These are phyloP conservation scores for Drosophila kikkawai DNA, from an alignment of 1,140 invertebrate species.

Conservation along the genomic window DNA sequence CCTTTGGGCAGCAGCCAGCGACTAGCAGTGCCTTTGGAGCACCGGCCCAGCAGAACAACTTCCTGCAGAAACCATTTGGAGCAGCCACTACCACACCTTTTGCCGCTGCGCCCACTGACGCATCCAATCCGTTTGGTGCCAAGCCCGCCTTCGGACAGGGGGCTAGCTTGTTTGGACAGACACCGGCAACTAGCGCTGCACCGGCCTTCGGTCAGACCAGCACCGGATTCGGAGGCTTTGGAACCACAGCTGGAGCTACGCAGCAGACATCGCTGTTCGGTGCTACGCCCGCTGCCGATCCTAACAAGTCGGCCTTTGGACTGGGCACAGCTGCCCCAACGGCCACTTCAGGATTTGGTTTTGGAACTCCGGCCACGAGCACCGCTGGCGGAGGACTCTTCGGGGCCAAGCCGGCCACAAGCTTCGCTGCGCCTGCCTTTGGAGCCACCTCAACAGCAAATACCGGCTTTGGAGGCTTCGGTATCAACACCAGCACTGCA, in stretches of 20 bases:
- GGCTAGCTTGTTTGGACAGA: slow-evolving; percentile 73
- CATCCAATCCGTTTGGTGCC: slow-evolving; percentile 84
- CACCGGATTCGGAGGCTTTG: slow-evolving; percentile 85
- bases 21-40: slow-evolving; percentile 84
- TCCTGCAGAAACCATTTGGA: slow-evolving; percentile 85
- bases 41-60: slow-evolving; percentile 74
- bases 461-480: slow-evolving; percentile 75
- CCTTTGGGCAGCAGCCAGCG: slow-evolving; percentile 83
- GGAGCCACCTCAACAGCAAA: slow-evolving; percentile 72
- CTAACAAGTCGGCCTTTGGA: slow-evolving; percentile 86
- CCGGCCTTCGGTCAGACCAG: slow-evolving; percentile 78
- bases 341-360: slow-evolving; percentile 82
- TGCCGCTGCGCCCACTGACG: slow-evolving; percentile 86
- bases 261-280: slow-evolving; percentile 85
- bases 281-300: slow-evolving; percentile 86
- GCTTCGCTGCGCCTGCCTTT: slow-evolving; percentile 83
- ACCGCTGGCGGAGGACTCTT: slow-evolving; percentile 77
- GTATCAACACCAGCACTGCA: slow-evolving; percentile 73
- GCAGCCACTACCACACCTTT: slow-evolving; percentile 87
- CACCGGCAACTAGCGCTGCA: slow-evolving; percentile 79
- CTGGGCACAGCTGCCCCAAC: slow-evolving; percentile 84
- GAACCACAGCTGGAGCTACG: slow-evolving; percentile 62
- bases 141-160: slow-evolving; percentile 84
- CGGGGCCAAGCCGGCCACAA: slow-evolving; percentile 80
- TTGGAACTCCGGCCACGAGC: slow-evolving; percentile 78